Evolutionary conservation across 2,797 vertebrate genomes (phyloP), one percentile per base, ranked within the genome.

Genomic region (Enteromius afrohamiltoni): DNA sequence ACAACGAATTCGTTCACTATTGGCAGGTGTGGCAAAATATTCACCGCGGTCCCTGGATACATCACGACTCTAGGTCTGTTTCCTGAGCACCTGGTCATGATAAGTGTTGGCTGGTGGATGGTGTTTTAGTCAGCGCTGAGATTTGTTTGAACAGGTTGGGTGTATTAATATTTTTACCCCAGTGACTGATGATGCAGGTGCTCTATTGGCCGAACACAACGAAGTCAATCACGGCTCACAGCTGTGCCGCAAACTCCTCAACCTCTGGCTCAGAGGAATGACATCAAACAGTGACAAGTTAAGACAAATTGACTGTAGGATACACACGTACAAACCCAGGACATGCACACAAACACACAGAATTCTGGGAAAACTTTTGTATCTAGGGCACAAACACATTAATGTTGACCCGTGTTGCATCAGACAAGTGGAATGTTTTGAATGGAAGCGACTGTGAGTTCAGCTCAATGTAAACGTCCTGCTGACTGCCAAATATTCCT

Each of bases 351-450:
- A 64, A 51, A 26, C 9, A 2, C 55, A 53, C 42, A n/a, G 62
- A 69, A 69, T 77, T 31, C 81, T 67, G 23, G 73, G 74, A 77
- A 77, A 70, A 6, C 11, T 0, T 70, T 6, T 29, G 51, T 26
- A 68, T 68, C 64, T 23, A 21, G 45, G 13, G 26, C 71, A 51
- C 75, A 77, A 51, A 58, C 31, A 17, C 85, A 53, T 58, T 26
- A 51, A 10, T 1, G 77, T 81, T 87, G 87, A 80, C 73, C 58
- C 82, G 77, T 87, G 76, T 87, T 85, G 89, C 88, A 89, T 89
- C 88, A 88, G 82, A 60, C 86, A 85, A 68, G 80, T 88, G 89
- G 91, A 92, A 94, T 92, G 92, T 93, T 91, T 92, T 77, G 64
- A 40, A 87, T 88, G 89, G 83, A 87, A 87, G 82, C 79, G 88